These are phyloP conservation scores for Penaeus chinensis DNA, from an alignment of 1,140 invertebrate species.

Conservation along the genomic window DNA sequence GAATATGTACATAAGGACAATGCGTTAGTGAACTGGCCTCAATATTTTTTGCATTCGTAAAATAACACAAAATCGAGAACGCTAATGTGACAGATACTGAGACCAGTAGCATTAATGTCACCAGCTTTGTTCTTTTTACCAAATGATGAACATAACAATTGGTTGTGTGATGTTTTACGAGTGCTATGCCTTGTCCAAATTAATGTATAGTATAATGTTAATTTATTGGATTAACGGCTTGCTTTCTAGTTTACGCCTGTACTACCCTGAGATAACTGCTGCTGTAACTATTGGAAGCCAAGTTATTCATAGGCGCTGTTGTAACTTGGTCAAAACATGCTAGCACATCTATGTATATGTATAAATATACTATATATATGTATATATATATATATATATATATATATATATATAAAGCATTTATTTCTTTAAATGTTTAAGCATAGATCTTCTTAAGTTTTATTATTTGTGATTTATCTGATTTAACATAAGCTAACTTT, in stretches of 20 bases:
- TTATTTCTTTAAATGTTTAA: neutral
- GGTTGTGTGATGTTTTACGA: slow-evolving; percentile 9
- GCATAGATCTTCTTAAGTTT: too few species aligned
- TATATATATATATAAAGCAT: slow-evolving; percentile 13
- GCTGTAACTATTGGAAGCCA: neutral
- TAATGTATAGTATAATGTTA: slow-evolving; percentile 25
- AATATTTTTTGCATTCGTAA: too few species aligned
- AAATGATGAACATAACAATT: neutral
- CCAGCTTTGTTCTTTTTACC: neutral
- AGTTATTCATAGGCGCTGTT: neutral
- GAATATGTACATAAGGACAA: too few species aligned
- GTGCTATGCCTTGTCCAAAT: slow-evolving; percentile 27
- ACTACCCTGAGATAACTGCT: too few species aligned
- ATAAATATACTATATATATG: neutral
- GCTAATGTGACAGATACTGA: neutral
- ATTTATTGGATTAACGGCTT: slow-evolving; percentile 18
- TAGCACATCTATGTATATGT: slow-evolving; percentile 14
- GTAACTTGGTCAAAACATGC: neutral
- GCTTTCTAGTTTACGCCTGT: neutral
- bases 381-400: slow-evolving; percentile 24
- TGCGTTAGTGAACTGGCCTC: too few species aligned
- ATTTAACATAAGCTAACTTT: too few species aligned
- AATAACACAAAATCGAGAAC: too few species aligned
- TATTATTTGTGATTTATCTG: too few species aligned
- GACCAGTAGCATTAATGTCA: neutral